Conservation (phyloP, 2,797 vertebrate species). For the Enteromius radiatus region DNA sequence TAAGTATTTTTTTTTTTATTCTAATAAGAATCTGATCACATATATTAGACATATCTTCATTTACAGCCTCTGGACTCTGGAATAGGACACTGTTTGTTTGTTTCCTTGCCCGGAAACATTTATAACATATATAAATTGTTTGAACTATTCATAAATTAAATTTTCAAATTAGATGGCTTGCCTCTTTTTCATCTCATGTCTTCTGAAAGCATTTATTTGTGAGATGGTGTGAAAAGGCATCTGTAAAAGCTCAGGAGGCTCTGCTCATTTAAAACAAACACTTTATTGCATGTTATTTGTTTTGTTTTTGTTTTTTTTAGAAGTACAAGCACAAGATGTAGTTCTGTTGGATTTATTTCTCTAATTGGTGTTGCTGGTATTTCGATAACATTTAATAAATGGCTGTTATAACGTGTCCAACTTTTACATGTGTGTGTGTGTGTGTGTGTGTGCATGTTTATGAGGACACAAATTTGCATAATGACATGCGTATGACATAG, state of each 20-base stretch:
- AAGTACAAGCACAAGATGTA: neutral
- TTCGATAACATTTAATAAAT: conserved; percentile 44
- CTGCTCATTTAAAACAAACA: neutral
- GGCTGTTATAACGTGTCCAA: conserved; percentile 31
- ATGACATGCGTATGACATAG: no score
- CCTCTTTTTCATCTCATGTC: neutral
- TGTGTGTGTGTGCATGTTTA: no score
- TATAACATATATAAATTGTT: neutral
- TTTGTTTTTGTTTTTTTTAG: neutral
- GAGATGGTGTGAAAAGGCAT: conserved; percentile 12
- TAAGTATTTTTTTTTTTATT: conserved; percentile 13
- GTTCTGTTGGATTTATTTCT: conserved; percentile 29
- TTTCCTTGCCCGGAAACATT: neutral
- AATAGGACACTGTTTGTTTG: neutral
- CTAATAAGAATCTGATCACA: conserved; percentile 1
- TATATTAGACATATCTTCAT: neutral
- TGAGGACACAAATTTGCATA: no score
- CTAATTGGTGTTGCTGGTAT: conserved; percentile 33
- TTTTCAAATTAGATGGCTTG: neutral
- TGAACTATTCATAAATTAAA: neutral
- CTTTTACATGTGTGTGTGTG: neutral
- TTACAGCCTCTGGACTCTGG: neutral
- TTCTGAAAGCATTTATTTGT: neutral
- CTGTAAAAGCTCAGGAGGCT: neutral
- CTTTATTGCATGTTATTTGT: neutral